Evolutionary conservation across 2,113 vertebrate species (phyloP), one percentile per base, ranked within the genome.

Genomic region (Rousettus leschenaultii): DNA sequence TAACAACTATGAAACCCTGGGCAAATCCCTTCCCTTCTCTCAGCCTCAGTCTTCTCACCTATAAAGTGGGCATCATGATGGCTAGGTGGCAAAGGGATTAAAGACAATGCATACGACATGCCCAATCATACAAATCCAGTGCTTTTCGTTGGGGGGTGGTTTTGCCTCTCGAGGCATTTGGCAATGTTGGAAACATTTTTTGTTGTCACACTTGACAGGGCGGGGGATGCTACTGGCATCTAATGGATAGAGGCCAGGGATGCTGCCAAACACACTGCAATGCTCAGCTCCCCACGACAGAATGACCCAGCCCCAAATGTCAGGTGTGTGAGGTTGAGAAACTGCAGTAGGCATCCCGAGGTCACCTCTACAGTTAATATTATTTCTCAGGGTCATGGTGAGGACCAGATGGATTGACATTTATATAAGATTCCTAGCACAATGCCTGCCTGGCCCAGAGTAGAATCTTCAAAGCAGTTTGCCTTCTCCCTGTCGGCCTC

Each of bases 1-100:
- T 35, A 13, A 30, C 3, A 13, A 30, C 3, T 1, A 15, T 0
- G 14, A n/a, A 33, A n/a, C 5, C 14, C 45, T 10, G 7, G 38
- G 21, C 1, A 2, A n/a, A 51, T 53, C 57, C 51, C 24, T 74
- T 33, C 35, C 19, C 63, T 71, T 74, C 51, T 38, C 86, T 70
- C 35, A 8, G 53, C 18, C 89, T 91, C 65, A 13, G 51, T 70
- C 51, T 91, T 75, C 40, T 63, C 74, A 70, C 30, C 79, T 71
- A 3, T 19, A 22, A 71, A 45, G 30, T 33, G 40, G 71, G 26
- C 55, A 14, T 48, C 59, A 21, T 16, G 59, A 40, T 19, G 33
- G 40, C 30, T 6, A 15, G 86, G 6, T 3, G 6, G 8, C 3
- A 4, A 61, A 48, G 24, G 15, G 18, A 16, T 19, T 4, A 53